Conservation (phyloP, 2,113 vertebrate species). For the Zosterops borbonicus region DNA sequence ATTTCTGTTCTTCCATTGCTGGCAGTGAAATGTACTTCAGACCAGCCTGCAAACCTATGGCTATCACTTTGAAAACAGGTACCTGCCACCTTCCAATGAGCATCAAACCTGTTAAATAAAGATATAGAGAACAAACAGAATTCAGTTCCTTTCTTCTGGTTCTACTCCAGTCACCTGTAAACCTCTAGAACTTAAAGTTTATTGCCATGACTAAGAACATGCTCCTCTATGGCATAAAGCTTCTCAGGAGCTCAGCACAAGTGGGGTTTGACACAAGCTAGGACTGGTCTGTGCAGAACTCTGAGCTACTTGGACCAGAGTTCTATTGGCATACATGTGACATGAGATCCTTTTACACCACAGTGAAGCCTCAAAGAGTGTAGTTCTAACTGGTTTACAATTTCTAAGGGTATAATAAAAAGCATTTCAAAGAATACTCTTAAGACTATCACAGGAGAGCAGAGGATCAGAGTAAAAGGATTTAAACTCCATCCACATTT, state of each 20-base stretch:
- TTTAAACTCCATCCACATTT: not conserved
- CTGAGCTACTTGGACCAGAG: not conserved
- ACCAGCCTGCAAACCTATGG: not conserved
- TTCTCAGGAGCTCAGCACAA: not conserved
- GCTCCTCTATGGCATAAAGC: not conserved
- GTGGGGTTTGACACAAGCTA: not conserved
- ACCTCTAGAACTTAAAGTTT: not conserved
- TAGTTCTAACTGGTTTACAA: not conserved
- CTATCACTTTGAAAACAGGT: not conserved
- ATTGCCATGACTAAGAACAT: not conserved
- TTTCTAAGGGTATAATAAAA: not conserved
- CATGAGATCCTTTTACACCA: accelerated
- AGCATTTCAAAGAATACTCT: not conserved
- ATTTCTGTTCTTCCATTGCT: not conserved
- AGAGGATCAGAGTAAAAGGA: not conserved
- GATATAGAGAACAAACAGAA: not conserved
- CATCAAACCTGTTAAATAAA: not conserved
- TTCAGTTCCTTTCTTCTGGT: not conserved
- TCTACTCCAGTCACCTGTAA: not conserved
- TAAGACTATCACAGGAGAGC: not conserved
- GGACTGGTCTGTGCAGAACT: not conserved
- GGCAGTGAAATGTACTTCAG: not conserved
- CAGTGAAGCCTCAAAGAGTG: not conserved
- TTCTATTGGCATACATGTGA: not conserved
- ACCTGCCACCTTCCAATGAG: not conserved